Evolutionary conservation across 2,113 vertebrate genomes (phyloP).

Genomic region (Oreochromis tanganicae): DNA sequence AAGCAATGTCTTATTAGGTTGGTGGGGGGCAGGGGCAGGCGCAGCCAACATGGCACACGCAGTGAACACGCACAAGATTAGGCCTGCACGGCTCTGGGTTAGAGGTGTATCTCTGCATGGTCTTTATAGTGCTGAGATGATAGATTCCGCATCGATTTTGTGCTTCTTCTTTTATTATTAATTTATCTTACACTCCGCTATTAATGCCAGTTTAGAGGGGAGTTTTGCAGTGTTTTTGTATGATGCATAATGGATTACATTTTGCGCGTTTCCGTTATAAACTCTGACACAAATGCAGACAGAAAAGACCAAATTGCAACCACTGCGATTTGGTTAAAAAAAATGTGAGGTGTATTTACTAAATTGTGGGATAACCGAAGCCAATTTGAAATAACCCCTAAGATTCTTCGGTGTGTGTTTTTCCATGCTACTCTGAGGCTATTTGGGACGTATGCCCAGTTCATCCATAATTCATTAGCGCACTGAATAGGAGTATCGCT

Average conservation of each 20-base stretch:
- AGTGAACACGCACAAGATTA: slow-evolving; percentile 35
- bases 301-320: background rate
- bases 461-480: slow-evolving; percentile 99
- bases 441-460: slow-evolving; percentile 86
- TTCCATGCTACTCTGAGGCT: slow-evolving; percentile 83
- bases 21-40: background rate
- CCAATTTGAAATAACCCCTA: slow-evolving; percentile 73
- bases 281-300: background rate
- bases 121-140: background rate
- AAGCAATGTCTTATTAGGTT: slow-evolving; percentile 88
- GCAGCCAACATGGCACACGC: slow-evolving; percentile 28
- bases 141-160: background rate
- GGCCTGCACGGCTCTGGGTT: slow-evolving; percentile 13
- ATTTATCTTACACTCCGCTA: background rate
- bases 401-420: slow-evolving; percentile 55
- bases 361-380: slow-evolving; percentile 72
- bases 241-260: background rate
- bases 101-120: slow-evolving; percentile 9
- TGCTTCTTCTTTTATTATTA: background rate
- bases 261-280: background rate
- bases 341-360: slow-evolving; percentile 16
- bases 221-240: background rate
- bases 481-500: slow-evolving; percentile 97
- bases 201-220: background rate
- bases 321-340: background rate